phyloP scores from a whole-genome alignment of 2,888 invertebrate species.

The Nomada goodeniana region DNA sequence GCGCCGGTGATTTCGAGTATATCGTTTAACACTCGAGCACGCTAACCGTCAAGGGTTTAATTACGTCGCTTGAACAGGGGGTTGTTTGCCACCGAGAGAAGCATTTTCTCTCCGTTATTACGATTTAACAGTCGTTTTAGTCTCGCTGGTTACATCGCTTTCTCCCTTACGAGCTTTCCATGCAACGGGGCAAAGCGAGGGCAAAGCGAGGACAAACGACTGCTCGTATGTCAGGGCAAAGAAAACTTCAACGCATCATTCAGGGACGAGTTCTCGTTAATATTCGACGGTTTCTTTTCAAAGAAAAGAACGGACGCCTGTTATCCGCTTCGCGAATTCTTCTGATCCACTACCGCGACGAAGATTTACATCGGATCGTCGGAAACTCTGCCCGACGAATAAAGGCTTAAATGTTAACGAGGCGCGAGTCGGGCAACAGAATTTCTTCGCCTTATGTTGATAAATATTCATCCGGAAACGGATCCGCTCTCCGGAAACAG shows the following conservation, averaged over 20 bases:
- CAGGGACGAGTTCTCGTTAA: background rate
- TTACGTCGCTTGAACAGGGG: background rate
- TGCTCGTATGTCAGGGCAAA: no score
- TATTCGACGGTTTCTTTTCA: background rate
- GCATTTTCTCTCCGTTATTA: conserved; percentile 4
- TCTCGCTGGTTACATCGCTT: background rate
- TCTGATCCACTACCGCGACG: background rate
- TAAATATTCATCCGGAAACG: conserved; percentile 44
- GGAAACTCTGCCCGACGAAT: background rate
- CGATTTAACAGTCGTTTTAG: conserved; percentile 20
- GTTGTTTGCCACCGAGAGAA: background rate
- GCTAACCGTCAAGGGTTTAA: conserved; percentile 12
- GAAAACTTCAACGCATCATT: no score
- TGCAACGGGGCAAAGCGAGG: background rate
- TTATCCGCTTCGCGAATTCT: conserved; percentile 8
- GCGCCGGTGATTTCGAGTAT: background rate
- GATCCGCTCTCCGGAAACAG: conserved; percentile 1
- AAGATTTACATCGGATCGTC: background rate
- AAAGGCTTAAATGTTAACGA: conserved; percentile 29
- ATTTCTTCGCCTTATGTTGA: conserved; percentile 15
- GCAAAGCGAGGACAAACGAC: background rate
- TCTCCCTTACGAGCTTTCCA: background rate
- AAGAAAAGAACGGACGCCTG: conserved; percentile 14
- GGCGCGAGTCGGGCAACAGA: background rate
- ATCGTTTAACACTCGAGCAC: background rate